These are phyloP conservation scores for Macropus fuliginosus DNA, from an alignment of 2,797 vertebrate genomes.

Conservation along the genomic window DNA sequence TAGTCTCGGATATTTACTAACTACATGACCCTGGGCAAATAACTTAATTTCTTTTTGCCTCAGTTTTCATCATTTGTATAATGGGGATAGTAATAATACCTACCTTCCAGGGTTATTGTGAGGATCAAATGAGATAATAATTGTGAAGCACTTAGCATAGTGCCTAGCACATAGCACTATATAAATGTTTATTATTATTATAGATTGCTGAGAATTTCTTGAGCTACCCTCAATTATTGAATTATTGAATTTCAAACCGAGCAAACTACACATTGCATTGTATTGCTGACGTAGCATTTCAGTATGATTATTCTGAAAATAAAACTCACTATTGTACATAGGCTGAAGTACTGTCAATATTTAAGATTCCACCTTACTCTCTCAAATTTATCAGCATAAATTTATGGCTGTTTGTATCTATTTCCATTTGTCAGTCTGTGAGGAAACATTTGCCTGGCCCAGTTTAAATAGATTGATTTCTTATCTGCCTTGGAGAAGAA, in stretches of 20 bases:
- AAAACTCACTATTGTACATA: slow-evolving; percentile 58
- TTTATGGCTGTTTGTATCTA: slow-evolving; percentile 13
- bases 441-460: slow-evolving; percentile 29
- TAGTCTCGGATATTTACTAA: neutral
- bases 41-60: neutral
- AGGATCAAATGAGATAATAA: neutral
- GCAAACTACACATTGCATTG: slow-evolving; percentile 70
- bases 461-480: slow-evolving; percentile 20
- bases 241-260: slow-evolving; percentile 54
- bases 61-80: neutral
- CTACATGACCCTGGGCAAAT: neutral
- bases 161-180: neutral
- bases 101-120: slow-evolving; percentile 24
- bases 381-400: slow-evolving; percentile 60
- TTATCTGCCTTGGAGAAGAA: slow-evolving; percentile 26
- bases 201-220: slow-evolving; percentile 43
- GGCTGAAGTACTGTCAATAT: slow-evolving; percentile 58
- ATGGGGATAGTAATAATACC: neutral
- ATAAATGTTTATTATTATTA: neutral
- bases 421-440: slow-evolving; percentile 26
- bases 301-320: slow-evolving; percentile 36
- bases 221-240: neutral
- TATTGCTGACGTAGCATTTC: slow-evolving; percentile 52
- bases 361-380: neutral
- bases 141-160: neutral